Evolutionary conservation across 2,113 vertebrate genomes (phyloP).

Genomic region (Crotalus tigris): DNA sequence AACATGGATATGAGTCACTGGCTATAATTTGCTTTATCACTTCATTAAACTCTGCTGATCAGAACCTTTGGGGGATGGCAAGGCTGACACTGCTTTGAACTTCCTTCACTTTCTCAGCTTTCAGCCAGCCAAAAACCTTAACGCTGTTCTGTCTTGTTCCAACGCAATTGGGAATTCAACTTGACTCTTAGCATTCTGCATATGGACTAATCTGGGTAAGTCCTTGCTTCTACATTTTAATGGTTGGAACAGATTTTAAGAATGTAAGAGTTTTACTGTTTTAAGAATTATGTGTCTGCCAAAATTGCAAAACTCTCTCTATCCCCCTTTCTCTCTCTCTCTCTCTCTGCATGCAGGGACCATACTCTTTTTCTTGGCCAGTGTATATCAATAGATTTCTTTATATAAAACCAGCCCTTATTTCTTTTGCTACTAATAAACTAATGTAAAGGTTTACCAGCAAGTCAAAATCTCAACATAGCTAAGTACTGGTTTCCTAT

Average conservation of each 20-base stretch:
- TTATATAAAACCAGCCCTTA: not conserved
- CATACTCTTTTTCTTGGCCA: not conserved
- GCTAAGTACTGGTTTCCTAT: not conserved
- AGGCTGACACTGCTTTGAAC: not conserved
- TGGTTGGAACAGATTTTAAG: not conserved
- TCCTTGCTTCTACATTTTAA: not conserved
- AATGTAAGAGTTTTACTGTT: not conserved
- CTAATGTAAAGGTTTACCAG: not conserved
- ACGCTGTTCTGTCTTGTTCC: not conserved
- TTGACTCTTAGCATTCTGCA: not conserved
- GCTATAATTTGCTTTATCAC: not conserved
- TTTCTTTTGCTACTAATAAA: not conserved
- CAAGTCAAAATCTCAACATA: not conserved
- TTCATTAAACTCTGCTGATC: not conserved
- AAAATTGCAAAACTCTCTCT: not conserved
- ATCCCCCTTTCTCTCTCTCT: too few species aligned
- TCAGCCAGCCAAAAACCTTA: not conserved
- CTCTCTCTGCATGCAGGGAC: too few species aligned
- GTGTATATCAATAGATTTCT: not conserved
- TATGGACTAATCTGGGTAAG: not conserved
- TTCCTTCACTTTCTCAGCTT: not conserved
- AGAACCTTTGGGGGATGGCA: not conserved
- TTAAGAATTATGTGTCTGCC: not conserved
- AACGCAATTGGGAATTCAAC: not conserved
- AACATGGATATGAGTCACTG: not conserved